Base-by-base conservation (phyloP, 2,113 vertebrate genomes). In the Heptranchias perlo region DNA sequence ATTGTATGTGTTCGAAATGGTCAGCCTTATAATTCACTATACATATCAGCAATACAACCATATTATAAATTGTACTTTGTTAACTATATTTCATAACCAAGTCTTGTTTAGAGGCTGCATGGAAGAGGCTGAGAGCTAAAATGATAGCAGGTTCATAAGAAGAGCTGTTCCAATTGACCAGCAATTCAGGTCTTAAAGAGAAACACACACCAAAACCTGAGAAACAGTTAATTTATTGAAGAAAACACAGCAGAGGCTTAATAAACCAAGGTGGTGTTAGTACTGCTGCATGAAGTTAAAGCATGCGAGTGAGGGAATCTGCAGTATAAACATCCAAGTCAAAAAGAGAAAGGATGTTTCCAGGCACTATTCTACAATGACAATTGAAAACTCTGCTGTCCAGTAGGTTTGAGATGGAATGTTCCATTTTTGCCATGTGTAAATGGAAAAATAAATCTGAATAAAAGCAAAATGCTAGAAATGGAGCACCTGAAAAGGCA, bases 331-430 rank as follows among this genome's bases (percentile, higher is more conserved):
- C 47, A 54, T 13, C 23, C 8, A 54, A 52, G 31, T 58, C 87
- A 91, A 89, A 76, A 35, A 31, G 87, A 35, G 10, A 58, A 23
- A 67, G 92, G 1, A 28, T 16, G 28, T 95, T 95, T 52, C 25
- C 94, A 95, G 64, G 64, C 94, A 95, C 69, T 52, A 52, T 52
- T 69, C 28, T 95, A 95, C 62, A 28, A 73, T 69, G 44, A 44
- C 16, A 94, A 54, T 58, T 87, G 23, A 39, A 89, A 54, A 54
- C 31, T 82, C 4, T 44, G 69, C 31, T 0, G 0, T 58, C n/a
- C 5, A 92, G 54, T 2, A 62, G 14, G 4, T 5, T 61, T 35
- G n/a, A 1, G 52, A 91, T 61, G 52, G 54, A 91, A 61, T 58
- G 35, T 11, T 76, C 73, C 31, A 76, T n/a, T 78, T 78, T 78